Conservation (phyloP, 2,113 vertebrate genomes). For the Athene noctua region DNA sequence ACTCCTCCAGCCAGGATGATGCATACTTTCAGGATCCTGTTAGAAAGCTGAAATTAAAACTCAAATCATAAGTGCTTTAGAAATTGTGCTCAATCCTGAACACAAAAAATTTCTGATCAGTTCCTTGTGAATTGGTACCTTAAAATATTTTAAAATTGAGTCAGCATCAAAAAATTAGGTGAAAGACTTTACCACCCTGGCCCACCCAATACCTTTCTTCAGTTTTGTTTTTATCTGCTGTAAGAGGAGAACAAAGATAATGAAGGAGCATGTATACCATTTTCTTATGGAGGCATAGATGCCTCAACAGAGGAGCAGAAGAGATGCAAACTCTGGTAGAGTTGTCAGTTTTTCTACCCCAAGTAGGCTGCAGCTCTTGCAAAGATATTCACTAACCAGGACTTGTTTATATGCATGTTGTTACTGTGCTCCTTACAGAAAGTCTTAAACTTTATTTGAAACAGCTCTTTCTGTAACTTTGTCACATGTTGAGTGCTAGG, state of each 20-base stretch:
- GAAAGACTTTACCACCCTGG: background rate
- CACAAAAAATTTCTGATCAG: background rate
- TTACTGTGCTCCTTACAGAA: background rate
- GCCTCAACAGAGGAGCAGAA: background rate
- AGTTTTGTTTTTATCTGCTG: background rate
- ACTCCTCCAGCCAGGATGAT: background rate
- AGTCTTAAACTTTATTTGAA: background rate
- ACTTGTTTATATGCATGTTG: background rate
- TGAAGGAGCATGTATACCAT: background rate
- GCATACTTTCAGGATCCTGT: background rate
- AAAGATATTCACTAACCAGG: background rate
- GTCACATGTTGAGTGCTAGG: background rate
- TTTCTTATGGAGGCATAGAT: background rate
- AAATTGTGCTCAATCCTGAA: background rate
- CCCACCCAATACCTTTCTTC: accelerated
- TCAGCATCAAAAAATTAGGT: background rate
- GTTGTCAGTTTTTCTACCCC: background rate
- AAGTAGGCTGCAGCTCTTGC: background rate
- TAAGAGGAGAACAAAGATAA: background rate
- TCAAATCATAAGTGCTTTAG: background rate
- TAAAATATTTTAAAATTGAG: background rate
- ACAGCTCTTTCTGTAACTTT: background rate
- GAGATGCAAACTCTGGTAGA: background rate
- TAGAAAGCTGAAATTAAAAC: background rate
- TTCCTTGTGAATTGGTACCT: background rate